Evolutionary conservation across 2,797 vertebrate species (phyloP).

Genomic region (Myiothlypis chrysogaster): DNA sequence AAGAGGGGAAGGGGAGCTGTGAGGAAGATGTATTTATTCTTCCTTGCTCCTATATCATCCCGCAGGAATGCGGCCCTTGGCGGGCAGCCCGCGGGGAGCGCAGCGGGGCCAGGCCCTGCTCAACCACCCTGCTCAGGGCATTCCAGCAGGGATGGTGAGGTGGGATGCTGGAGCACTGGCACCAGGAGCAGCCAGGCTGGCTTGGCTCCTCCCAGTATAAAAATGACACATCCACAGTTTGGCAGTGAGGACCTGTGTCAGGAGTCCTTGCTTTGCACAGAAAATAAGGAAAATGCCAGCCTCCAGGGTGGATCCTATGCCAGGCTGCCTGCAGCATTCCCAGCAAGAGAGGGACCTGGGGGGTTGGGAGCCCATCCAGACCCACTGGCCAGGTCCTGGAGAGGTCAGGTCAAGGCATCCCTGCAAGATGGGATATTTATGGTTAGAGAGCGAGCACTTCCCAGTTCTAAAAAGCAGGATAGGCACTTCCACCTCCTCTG

Average conservation of each 20-base stretch:
- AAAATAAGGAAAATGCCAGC: neutral
- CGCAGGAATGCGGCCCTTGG: constrained; percentile 67
- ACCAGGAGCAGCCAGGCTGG: fast-evolving
- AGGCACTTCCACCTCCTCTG: neutral
- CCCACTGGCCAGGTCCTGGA: neutral
- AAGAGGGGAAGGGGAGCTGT: constrained; percentile 55
- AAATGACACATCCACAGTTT: neutral
- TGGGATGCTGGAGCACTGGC: neutral
- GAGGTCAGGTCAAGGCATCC: neutral
- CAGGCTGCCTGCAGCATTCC: neutral
- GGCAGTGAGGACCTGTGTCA: neutral
- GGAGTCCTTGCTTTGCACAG: neutral
- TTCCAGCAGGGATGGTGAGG: neutral
- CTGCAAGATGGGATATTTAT: neutral
- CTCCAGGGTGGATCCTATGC: neutral
- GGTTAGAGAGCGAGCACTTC: neutral
- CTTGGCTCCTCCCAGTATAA: fast-evolving
- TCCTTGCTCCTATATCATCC: constrained; percentile 63
- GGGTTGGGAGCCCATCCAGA: neutral
- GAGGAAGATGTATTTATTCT: constrained; percentile 64
- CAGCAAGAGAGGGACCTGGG: neutral
- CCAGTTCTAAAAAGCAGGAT: neutral
- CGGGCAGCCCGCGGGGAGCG: neutral
- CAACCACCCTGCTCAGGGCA: neutral
- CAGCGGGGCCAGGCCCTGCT: neutral